These are phyloP conservation scores for Xerus rutilus DNA, from an alignment of 2,797 vertebrate species.

Conservation along the genomic window DNA sequence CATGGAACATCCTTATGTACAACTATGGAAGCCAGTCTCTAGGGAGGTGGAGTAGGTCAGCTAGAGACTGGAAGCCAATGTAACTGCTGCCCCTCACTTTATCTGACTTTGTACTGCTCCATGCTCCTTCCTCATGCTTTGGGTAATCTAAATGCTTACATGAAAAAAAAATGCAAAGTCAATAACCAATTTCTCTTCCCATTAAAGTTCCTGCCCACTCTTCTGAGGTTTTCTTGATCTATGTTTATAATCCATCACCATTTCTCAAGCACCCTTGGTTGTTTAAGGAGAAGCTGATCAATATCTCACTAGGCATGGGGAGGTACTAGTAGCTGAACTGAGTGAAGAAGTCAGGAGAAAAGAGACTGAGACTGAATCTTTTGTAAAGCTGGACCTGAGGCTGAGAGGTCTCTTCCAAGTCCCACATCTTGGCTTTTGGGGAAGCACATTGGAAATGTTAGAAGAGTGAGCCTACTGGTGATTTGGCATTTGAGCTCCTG, in stretches of 20 bases:
- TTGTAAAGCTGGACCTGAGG: background rate
- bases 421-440: background rate
- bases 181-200: constrained; percentile 41
- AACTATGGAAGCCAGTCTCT: background rate
- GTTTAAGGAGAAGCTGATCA: background rate
- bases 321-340: background rate
- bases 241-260: background rate
- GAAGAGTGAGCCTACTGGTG: background rate
- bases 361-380: background rate
- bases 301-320: background rate
- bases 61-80: no score
- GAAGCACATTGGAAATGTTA: background rate
- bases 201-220: background rate
- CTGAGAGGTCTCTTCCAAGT: background rate
- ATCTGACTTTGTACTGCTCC: background rate
- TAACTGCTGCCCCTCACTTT: rapidly evolving
- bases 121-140: background rate
- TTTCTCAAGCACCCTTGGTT: background rate
- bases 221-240: constrained; percentile 10
- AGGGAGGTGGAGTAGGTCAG: background rate
- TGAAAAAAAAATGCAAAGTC: background rate
- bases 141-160: background rate
- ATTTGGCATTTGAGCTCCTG: background rate
- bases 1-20: background rate
- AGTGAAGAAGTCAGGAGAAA: background rate